Base-by-base conservation (phyloP, 2,797 vertebrate species). In the Vespertilio murinus region DNA sequence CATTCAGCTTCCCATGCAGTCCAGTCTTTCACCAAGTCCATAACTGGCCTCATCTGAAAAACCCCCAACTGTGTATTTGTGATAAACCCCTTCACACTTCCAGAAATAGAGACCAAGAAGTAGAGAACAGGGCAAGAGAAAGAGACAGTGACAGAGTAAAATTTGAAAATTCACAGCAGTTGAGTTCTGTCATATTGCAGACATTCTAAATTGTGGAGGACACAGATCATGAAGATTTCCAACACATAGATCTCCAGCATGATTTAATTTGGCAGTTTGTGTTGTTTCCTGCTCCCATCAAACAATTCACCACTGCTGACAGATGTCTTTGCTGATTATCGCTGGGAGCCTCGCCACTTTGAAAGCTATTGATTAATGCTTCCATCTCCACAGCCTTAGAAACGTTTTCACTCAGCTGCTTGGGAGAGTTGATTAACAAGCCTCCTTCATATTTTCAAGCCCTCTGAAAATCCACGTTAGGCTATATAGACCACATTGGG, bases 311-410 rank as follows among this genome's bases (percentile, higher is more conserved):
- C 59, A 35, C 73, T 33, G n/a, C 87, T 70, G 87, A 90, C 85
- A 94, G 93, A 94, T 88, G 80, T 95, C 94, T 96, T 90, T 88
- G 65, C n/a, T 82, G 61, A 96, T 93, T 85, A 96, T 94, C 14
- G 1, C 28, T n/a, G 45, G 92, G 45, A 96, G 38, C 8, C 35
- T 73, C 86, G 70, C 12, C 73, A 71, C 89, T 95, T 23, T 96
- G 95, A 95, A 95, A 94, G 71, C 64, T 94, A 90, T 93, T 95
- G 94, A 96, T 95, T 93, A 96, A 94, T 82, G 77, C 64, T 88
- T 91, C 71, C 84, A 92, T 85, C 73, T 89, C 77, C 13, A 54
- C 45, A 81, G 88, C 28, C 80, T 94, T 93, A 69, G 83, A 94
- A 96, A 83, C 5, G 33, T 93, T 88, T 96, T 65, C 14, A 81